These are phyloP conservation scores for Colinus virginianus DNA, from an alignment of 2,113 vertebrate genomes.

Conservation along the genomic window DNA sequence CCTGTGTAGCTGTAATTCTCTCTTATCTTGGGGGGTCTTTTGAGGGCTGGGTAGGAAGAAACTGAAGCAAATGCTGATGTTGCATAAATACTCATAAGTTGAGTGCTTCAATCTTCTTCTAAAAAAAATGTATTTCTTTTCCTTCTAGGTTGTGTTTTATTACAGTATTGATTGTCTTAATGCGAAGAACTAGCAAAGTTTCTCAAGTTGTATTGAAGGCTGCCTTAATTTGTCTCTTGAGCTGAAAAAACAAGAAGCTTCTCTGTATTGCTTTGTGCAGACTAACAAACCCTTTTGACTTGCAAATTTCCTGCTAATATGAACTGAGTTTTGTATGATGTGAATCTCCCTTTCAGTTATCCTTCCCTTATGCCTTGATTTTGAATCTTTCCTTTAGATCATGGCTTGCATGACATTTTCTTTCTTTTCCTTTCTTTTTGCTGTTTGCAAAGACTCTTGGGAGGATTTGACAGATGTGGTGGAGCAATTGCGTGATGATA, in stretches of 20 bases:
- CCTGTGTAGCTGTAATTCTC: not conserved
- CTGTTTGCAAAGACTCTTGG: conserved; percentile 93
- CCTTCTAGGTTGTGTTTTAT: not conserved
- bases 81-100: not conserved
- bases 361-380: conserved; percentile 67
- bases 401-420: conserved; percentile 86
- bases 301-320: not conserved
- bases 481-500: conserved; percentile 90
- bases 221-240: not conserved
- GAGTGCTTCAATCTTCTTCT: not conserved
- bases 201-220: not conserved
- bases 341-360: conserved; percentile 67
- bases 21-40: not conserved
- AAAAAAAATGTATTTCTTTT: not conserved
- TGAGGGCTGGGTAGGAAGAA: not conserved
- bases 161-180: not conserved
- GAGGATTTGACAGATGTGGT: conserved; percentile 95
- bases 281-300: conserved; percentile 14
- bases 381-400: conserved; percentile 76
- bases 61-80: not conserved
- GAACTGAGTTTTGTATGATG: conserved; percentile 42
- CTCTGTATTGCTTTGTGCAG: conserved; percentile 23
- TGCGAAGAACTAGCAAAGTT: not conserved
- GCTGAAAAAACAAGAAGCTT: not conserved
- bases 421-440: conserved; percentile 85